Evolutionary conservation across 2,888 invertebrate species (phyloP).

Genomic region (Dendrolimus houi): DNA sequence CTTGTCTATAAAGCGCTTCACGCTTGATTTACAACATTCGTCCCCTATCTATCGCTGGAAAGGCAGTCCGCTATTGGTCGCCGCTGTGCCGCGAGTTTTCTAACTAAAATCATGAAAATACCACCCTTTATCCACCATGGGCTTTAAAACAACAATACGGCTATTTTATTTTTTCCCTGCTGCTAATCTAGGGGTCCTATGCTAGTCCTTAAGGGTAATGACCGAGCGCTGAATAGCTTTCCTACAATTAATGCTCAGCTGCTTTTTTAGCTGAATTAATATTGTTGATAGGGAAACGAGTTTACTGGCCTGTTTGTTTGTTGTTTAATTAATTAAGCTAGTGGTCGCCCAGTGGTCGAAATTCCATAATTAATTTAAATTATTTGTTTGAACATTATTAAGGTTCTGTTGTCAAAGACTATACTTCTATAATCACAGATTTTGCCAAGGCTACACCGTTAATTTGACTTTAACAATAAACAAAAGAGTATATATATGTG

Average conservation of each 20-base stretch:
- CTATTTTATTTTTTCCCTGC: conserved; percentile 54
- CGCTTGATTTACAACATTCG: conserved; percentile 34
- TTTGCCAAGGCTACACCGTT: no score
- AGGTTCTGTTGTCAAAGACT: no score
- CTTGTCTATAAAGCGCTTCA: conserved; percentile 55
- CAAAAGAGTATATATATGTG: no score
- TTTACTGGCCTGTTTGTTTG: background rate
- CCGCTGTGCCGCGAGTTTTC: conserved; percentile 37
- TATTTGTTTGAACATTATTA: no score
- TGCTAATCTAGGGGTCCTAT: conserved; percentile 54
- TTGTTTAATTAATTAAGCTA: no score
- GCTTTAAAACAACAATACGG: conserved; percentile 57
- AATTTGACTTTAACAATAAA: no score
- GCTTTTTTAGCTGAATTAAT: conserved; percentile 10
- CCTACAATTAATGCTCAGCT: conserved; percentile 26
- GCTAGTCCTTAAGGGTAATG: conserved; percentile 46
- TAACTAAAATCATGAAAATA: conserved; percentile 54
- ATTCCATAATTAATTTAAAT: no score
- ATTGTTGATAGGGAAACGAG: background rate
- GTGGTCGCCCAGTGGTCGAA: no score
- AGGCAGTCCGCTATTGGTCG: conserved; percentile 49
- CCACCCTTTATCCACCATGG: conserved; percentile 59
- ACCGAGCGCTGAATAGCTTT: conserved; percentile 34
- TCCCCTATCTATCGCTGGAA: conserved; percentile 59
- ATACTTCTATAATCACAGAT: no score